Percentiles rank a stretch among this genome's conserved stretches.
Conservation (phyloP, 1,140 invertebrate genomes). For the Aricia agestis region DNA sequence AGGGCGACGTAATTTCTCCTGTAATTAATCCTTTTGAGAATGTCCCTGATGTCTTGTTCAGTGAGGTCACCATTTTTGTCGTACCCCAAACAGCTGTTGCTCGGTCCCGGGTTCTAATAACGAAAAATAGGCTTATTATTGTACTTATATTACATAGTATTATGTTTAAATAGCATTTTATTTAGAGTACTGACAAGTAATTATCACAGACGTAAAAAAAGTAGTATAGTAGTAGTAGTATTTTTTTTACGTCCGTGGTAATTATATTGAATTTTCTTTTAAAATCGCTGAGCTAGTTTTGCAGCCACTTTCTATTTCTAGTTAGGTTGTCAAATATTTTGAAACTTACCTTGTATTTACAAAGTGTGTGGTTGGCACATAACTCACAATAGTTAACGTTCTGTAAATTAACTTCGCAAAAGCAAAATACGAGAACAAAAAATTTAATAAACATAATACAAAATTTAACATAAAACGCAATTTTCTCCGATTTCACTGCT, state of each 20-base stretch:
- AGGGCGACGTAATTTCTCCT: conserved; percentile 57
- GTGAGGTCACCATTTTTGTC: conserved; percentile 38
- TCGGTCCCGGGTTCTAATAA: conserved; percentile 43
- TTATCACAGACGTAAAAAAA: too few species aligned
- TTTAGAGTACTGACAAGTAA: too few species aligned
- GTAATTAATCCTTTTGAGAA: conserved; percentile 53
- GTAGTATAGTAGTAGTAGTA: too few species aligned
- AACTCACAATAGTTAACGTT: conserved; percentile 46
- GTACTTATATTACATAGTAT: conserved; percentile 6
- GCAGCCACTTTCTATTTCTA: too few species aligned
- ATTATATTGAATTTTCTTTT: too few species aligned
- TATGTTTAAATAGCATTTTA: too few species aligned
- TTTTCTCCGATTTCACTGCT: conserved; percentile 3
- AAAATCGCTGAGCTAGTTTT: too few species aligned
- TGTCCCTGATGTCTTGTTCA: conserved; percentile 37
- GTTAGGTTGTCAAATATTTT: too few species aligned
- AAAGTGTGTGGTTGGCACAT: conserved; percentile 52
- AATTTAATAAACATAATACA: conserved; percentile 21
- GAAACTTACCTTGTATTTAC: conserved; percentile 42
- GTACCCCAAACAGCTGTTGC: conserved; percentile 43
- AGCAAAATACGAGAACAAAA: conserved; percentile 12
- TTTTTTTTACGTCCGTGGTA: too few species aligned
- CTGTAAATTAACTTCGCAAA: background rate
- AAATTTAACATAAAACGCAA: conserved; percentile 16
- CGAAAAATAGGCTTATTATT: conserved; percentile 5